Percentiles rank a stretch among this genome's conserved stretches.
Evolutionary conservation across 2,888 invertebrate genomes (phyloP).

Genomic region (Mythimna lalbum): DNA sequence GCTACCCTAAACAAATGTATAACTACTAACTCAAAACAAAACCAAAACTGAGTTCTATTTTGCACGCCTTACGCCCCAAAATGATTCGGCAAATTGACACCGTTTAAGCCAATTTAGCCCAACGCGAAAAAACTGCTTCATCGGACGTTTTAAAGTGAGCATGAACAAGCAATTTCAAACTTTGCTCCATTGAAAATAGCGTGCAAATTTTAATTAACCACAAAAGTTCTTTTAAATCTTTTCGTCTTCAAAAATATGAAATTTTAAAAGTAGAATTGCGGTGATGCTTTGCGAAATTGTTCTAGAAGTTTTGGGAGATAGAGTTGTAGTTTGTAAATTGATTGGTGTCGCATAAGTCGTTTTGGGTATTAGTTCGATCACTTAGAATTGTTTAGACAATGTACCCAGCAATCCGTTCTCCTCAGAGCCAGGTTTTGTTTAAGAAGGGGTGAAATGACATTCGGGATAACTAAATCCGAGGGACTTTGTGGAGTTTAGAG

Average conservation of each 20-base stretch:
- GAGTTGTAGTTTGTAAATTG: conserved; percentile 51
- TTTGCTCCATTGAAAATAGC: conserved; percentile 45
- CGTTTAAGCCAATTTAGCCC: conserved; percentile 62
- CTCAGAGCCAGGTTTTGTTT: conserved; percentile 87
- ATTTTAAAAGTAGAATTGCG: conserved; percentile 77
- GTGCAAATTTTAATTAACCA: conserved; percentile 64
- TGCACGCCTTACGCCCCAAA: conserved; percentile 44
- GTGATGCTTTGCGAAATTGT: conserved; percentile 33
- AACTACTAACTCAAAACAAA: conserved; percentile 45
- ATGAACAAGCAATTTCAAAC: conserved; percentile 65
- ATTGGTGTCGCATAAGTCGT: conserved; percentile 64
- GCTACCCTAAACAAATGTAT: conserved; percentile 71
- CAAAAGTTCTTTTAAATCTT: conserved; percentile 72
- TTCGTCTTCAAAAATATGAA: conserved; percentile 65
- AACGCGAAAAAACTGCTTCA: conserved; percentile 75
- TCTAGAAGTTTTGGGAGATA: conserved; percentile 10
- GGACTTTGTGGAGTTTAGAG: conserved; percentile 74
- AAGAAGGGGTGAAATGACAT: conserved; percentile 88
- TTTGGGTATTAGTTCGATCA: conserved; percentile 74
- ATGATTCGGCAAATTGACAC: conserved; percentile 36
- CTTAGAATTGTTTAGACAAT: conserved; percentile 88
- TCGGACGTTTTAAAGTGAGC: conserved; percentile 80
- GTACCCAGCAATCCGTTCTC: conserved; percentile 85
- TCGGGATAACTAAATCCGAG: conserved; percentile 83
- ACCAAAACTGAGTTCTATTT: conserved; percentile 62